Percentiles rank a stretch among this genome's conserved stretches.
Conservation (phyloP, 2,888 invertebrate species). For the Philhelius pedissequus region DNA sequence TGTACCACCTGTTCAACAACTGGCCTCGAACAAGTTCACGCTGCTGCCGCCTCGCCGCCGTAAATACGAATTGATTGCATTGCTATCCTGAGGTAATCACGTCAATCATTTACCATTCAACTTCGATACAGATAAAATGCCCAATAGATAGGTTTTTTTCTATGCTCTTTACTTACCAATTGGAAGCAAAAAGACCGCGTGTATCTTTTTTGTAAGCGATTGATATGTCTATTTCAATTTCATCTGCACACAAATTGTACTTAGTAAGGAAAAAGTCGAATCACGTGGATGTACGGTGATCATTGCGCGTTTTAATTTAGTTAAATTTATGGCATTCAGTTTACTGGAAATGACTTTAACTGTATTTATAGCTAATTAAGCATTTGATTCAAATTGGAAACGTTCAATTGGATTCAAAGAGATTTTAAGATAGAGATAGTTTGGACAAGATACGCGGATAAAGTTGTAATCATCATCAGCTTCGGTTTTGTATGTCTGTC, state of each 20-base stretch:
- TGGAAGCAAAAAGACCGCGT: background rate
- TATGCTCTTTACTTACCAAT: background rate
- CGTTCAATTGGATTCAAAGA: constrained; percentile 23
- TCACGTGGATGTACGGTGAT: background rate
- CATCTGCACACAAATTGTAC: constrained; percentile 41
- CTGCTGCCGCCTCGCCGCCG: background rate
- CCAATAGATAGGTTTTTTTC: background rate
- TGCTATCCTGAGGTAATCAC: constrained; percentile 49
- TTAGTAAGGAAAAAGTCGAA: background rate
- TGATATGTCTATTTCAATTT: constrained; percentile 56
- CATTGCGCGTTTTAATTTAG: constrained; percentile 30
- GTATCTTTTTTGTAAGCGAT: background rate
- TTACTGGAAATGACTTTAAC: constrained; percentile 48
- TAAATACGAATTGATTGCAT: constrained; percentile 56
- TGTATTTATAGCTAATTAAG: constrained; percentile 65
- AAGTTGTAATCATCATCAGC: constrained; percentile 65
- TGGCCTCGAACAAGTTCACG: background rate
- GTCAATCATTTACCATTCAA: constrained; percentile 51
- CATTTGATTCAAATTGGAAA: constrained; percentile 46
- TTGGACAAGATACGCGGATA: constrained; percentile 56
- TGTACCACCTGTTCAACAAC: constrained; percentile 28
- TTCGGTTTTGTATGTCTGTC: constrained; percentile 29
- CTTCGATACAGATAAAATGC: constrained; percentile 9
- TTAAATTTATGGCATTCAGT: constrained; percentile 59
- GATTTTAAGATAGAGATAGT: constrained; percentile 30